Percentiles rank a stretch among this genome's conserved stretches.
Conservation (phyloP, 2,797 vertebrate genomes). For the Spinibarbus caldwelli region DNA sequence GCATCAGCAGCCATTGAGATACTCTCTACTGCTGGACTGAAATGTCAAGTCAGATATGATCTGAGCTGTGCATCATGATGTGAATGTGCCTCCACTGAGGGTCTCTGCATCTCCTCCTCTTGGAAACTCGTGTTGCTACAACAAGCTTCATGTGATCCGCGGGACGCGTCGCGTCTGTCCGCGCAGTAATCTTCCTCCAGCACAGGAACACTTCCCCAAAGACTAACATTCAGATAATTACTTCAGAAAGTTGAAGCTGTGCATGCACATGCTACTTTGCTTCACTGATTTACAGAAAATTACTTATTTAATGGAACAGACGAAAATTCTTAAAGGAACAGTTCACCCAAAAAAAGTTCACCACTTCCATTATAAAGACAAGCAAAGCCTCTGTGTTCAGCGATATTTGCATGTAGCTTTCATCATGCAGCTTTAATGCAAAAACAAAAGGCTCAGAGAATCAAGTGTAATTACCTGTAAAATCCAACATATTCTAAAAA, state of each 20-base stretch:
- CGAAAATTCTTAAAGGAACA: constrained; percentile 1
- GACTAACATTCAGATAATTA: not conserved
- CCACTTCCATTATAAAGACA: not conserved
- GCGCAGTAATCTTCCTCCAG: not conserved
- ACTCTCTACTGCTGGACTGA: not conserved
- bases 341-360: not conserved
- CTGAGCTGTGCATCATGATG: not conserved
- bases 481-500: too few species aligned
- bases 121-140: constrained; percentile 64
- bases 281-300: not conserved
- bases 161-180: not conserved
- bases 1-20: constrained; percentile 6
- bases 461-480: too few species aligned
- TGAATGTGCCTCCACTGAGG: not conserved
- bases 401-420: too few species aligned
- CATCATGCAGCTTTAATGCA: not conserved
- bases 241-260: not conserved
- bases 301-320: not conserved
- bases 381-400: not conserved
- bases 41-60: not conserved
- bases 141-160: constrained; percentile 46
- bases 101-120: constrained; percentile 28
- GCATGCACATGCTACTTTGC: not conserved
- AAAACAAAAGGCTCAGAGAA: too few species aligned
- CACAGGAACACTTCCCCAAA: not conserved